A percentile compares a stretch with the other conserved stretches of the same genome.
Conservation (phyloP, 2,113 vertebrate species). For the Hucho hucho region DNA sequence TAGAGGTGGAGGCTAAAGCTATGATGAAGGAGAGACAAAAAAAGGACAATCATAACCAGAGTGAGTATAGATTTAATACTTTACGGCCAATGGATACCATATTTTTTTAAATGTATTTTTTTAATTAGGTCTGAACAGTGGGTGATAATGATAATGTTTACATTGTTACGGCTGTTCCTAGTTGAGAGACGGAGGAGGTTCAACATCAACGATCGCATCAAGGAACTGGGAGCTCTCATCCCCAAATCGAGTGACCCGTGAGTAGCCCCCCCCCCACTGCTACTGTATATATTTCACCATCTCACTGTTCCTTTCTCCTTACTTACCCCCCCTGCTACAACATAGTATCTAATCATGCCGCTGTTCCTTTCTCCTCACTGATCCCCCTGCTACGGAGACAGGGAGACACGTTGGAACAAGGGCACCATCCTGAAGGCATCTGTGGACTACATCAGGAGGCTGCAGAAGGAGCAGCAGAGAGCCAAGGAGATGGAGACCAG, state of each 20-base stretch:
- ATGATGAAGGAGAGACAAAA: constrained; percentile 88
- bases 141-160: not conserved
- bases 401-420: constrained; percentile 91
- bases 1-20: constrained; percentile 82
- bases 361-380: constrained; percentile 36
- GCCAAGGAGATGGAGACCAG: constrained; percentile 81
- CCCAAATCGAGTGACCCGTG: constrained; percentile 85
- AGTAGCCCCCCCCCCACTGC: constrained; percentile 55
- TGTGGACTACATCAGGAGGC: constrained; percentile 89
- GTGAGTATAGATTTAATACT: constrained; percentile 67
- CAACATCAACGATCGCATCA: constrained; percentile 93
- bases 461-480: constrained; percentile 88
- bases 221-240: constrained; percentile 85
- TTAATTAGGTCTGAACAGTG: not conserved
- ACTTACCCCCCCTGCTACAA: not conserved
- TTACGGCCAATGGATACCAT: not conserved
- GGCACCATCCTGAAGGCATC: constrained; percentile 91
- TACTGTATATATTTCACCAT: too few species aligned
- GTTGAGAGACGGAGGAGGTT: constrained; percentile 87
- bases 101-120: not conserved
- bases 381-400: constrained; percentile 45
- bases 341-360: too few species aligned
- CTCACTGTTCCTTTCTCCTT: not conserved
- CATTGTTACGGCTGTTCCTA: constrained; percentile 41
- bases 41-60: constrained; percentile 91